Evolutionary conservation across 2,113 vertebrate species (phyloP), one percentile per base, ranked within the genome.

Genomic region (Pionites leucogaster): DNA sequence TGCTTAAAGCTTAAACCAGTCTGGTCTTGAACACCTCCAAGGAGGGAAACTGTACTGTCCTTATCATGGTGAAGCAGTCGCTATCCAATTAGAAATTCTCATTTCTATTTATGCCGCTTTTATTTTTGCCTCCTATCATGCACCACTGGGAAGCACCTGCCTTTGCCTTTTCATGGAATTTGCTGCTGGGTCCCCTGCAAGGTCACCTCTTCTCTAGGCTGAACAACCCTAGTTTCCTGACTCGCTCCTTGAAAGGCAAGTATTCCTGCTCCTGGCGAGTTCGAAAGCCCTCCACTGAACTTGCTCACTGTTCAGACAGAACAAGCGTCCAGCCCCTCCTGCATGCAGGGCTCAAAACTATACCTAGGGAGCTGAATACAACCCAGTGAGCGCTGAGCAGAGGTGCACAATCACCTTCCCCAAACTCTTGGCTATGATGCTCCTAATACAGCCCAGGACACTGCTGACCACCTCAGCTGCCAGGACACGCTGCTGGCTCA

Each of bases 121-220:
- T 6, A n/a, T 13, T 7, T 75, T 46, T 0, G 0, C 9, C 35
- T 86, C 44, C 59, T 77, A 24, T n/a, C 53, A 71, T 0, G 16
- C 28, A 64, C 5, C n/a, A 62, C 44, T 12, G 11, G 33, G 17
- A 87, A 80, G 57, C 29, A 53, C 33, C 10, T 22, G 41, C 10
- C 44, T 86, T 72, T 55, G 10, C 71, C 39, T 46, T 78, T 42
- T 63, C 44, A 79, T 71, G 13, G 46, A 89, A 74, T 31, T 28
- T 39, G 18, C 49, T 44, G 37, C 7, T 52, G 47, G 8, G 25
- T 39, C 29, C 42, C 41, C 15, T 46, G 42, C 15, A 49, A 82
- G 88, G 74, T 63, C 13, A 2, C 16, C 52, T 72, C 50, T 75
- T 87, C 35, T 63, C 52, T 8, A 83, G 16, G 49, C 23, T 75